phyloP scores from a whole-genome alignment of 2,113 vertebrate species.

The Anas platyrhynchos region DNA sequence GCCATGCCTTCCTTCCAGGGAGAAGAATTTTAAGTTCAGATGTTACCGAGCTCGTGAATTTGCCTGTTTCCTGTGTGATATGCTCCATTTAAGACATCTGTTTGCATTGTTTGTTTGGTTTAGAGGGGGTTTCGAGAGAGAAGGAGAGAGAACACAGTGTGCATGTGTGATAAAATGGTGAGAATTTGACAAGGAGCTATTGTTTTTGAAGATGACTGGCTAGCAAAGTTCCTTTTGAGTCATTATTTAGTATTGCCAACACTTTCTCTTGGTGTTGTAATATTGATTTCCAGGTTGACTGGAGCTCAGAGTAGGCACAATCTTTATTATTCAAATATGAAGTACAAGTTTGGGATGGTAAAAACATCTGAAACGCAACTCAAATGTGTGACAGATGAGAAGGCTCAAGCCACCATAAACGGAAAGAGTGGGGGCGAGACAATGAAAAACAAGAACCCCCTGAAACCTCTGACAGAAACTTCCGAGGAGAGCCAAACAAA shows the following conservation, averaged over 20 bases:
- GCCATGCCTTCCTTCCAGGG: neutral
- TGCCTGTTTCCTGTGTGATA: neutral
- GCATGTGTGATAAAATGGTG: neutral
- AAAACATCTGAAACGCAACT: neutral
- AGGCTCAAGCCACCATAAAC: neutral
- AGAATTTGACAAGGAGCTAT: neutral
- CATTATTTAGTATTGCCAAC: neutral
- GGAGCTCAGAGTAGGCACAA: neutral
- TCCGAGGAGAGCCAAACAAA: slow-evolving; percentile 26
- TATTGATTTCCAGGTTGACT: neutral
- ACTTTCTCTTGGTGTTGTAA: neutral
- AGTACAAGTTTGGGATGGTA: neutral
- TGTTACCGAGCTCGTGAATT: neutral
- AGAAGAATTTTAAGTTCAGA: neutral
- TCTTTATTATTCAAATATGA: neutral
- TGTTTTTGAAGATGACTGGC: neutral
- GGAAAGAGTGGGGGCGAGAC: neutral
- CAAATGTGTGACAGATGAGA: neutral
- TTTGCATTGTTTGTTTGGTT: neutral
- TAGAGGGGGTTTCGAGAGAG: neutral
- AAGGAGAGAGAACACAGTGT: neutral
- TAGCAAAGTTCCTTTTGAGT: neutral
- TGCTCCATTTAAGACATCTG: neutral
- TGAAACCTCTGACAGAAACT: slow-evolving; percentile 38
- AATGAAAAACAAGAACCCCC: slow-evolving; percentile 16